These are phyloP conservation scores for Neelides folsomi DNA, from an alignment of 2,888 invertebrate genomes.

Conservation along the genomic window DNA sequence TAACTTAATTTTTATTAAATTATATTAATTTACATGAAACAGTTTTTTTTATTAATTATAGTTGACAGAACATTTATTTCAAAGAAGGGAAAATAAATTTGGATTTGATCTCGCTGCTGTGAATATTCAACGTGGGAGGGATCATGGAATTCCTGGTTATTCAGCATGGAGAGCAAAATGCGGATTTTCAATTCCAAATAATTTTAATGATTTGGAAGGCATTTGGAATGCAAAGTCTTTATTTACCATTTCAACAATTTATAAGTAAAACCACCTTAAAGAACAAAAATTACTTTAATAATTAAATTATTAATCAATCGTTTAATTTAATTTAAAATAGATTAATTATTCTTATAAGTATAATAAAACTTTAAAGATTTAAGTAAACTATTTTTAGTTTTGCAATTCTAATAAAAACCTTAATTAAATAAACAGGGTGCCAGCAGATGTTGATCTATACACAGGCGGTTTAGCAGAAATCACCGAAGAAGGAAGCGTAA, in stretches of 20 bases:
- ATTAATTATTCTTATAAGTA: background rate
- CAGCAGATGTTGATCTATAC: conserved; percentile 77
- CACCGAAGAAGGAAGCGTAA: conserved; percentile 53
- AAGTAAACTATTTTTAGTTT: too few relatives aligned
- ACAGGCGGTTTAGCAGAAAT: conserved; percentile 73
- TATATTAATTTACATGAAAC: too few relatives aligned
- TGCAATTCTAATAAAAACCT: background rate
- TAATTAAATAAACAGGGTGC: conserved; percentile 39
- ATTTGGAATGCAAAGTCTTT: conserved; percentile 52
- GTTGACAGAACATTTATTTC: conserved; percentile 57
- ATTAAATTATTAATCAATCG: background rate
- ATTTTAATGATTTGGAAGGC: conserved; percentile 51
- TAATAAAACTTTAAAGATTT: background rate
- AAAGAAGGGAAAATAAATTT: conserved; percentile 42
- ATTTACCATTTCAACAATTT: conserved; percentile 11
- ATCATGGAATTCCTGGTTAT: conserved; percentile 73
- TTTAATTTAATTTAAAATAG: background rate
- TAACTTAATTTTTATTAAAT: too few relatives aligned
- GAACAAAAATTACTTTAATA: too few relatives aligned
- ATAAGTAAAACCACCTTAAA: too few relatives aligned
- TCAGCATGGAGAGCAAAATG: conserved; percentile 63
- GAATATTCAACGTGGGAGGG: conserved; percentile 76
- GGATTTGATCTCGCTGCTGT: conserved; percentile 74
- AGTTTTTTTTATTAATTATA: conserved; percentile 35
- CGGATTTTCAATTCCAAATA: conserved; percentile 48